phyloP scores from a whole-genome alignment of 2,888 invertebrate genomes.

The Leuctra nigra region DNA sequence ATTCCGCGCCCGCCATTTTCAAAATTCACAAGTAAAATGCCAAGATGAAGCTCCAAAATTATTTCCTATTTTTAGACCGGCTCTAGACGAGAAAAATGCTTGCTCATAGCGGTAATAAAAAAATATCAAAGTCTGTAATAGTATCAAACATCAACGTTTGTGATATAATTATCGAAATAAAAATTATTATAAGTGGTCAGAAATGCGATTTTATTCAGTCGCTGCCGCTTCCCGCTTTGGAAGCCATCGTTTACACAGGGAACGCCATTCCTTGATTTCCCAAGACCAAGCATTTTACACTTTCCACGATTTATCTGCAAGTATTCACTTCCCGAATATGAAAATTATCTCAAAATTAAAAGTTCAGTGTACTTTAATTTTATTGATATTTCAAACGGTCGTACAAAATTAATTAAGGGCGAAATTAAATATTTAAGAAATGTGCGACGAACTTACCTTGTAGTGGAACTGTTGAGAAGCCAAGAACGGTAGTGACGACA shows the following conservation, averaged over 20 bases:
- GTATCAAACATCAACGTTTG: too few species aligned
- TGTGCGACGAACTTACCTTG: slow-evolving; percentile 2
- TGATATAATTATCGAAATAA: background rate
- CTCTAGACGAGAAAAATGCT: background rate
- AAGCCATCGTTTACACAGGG: background rate
- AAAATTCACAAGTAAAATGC: background rate
- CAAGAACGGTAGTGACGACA: background rate
- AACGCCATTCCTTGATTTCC: slow-evolving; percentile 4
- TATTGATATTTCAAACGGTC: background rate
- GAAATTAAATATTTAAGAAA: background rate
- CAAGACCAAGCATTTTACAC: background rate
- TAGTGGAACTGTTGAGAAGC: background rate
- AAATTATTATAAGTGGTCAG: slow-evolving; percentile 3
- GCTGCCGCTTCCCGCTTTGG: slow-evolving; percentile 7
- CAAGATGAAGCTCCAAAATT: background rate
- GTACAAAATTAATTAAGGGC: background rate
- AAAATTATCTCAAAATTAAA: background rate
- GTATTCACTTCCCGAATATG: background rate
- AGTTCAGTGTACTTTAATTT: background rate
- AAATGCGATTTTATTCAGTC: background rate
- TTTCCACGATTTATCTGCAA: background rate
- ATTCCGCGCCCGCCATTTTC: slow-evolving; percentile 10
- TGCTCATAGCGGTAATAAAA: background rate
- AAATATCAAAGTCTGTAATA: too few species aligned
- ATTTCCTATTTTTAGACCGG: background rate